phyloP scores from a whole-genome alignment of 1,140 invertebrate species.

The Ladona fulva region DNA sequence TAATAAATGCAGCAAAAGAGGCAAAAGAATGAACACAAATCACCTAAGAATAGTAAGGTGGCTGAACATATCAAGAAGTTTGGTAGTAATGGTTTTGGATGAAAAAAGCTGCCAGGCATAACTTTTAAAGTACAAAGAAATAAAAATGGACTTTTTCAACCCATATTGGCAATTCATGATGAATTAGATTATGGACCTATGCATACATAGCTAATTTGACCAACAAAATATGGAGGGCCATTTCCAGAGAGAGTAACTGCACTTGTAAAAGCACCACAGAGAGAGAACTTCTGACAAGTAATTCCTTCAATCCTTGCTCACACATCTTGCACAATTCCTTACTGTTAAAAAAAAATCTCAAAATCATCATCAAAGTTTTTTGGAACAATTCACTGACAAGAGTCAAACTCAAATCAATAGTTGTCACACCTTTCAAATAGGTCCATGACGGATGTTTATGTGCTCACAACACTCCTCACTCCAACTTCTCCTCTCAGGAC shows the following conservation, averaged over 20 bases:
- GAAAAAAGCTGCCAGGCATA: too few relatives aligned
- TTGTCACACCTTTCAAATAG: too few relatives aligned
- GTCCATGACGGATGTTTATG: too few relatives aligned
- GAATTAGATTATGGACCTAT: conserved; percentile 1
- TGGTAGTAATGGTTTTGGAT: too few relatives aligned
- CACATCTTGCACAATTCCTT: background rate
- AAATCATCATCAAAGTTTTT: background rate
- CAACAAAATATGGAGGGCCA: background rate
- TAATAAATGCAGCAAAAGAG: too few relatives aligned
- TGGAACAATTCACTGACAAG: background rate
- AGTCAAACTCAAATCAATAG: background rate
- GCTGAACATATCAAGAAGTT: too few relatives aligned
- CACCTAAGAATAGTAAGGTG: too few relatives aligned
- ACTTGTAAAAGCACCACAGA: background rate
- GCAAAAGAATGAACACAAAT: too few relatives aligned
- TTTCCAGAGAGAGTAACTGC: background rate
- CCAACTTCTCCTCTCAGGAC: too few relatives aligned
- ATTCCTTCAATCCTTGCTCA: background rate
- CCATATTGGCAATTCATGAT: background rate
- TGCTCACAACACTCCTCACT: too few relatives aligned
- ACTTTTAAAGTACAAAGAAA: too few relatives aligned
- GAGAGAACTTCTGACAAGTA: background rate
- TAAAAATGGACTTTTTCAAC: too few relatives aligned
- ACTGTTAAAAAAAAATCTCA: background rate
- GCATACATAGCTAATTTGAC: background rate